These are phyloP conservation scores for Platalea minor DNA, from an alignment of 2,797 vertebrate genomes.

Conservation along the genomic window DNA sequence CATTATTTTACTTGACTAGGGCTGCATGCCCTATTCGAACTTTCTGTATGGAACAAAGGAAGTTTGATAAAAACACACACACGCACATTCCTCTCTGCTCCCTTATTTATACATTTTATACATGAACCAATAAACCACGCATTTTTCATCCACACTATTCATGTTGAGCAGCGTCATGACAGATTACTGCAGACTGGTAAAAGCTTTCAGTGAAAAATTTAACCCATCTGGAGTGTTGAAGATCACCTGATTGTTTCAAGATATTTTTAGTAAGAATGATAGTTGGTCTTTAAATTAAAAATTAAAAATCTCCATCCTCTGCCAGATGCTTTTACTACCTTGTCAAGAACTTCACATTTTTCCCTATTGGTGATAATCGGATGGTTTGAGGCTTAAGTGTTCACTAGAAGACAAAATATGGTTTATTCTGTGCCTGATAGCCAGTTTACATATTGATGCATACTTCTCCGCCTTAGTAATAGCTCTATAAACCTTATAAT, in stretches of 20 bases:
- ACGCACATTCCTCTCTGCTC: neutral
- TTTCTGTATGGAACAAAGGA: neutral
- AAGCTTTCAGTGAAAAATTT: slow-evolving; percentile 36
- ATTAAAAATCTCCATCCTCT: neutral
- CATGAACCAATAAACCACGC: neutral
- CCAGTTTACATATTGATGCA: neutral
- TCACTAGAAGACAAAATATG: neutral
- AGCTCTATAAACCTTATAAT: neutral
- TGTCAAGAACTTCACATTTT: neutral
- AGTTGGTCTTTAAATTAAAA: slow-evolving; percentile 26
- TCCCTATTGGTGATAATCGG: neutral
- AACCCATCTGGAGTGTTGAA: neutral
- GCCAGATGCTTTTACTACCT: slow-evolving; percentile 22
- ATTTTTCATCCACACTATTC: slow-evolving; percentile 14
- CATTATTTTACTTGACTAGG: neutral
- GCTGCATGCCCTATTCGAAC: neutral
- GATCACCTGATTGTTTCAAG: slow-evolving; percentile 20
- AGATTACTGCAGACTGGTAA: slow-evolving; percentile 28
- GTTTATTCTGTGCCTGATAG: neutral
- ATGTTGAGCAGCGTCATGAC: slow-evolving; percentile 6
- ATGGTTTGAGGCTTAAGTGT: neutral
- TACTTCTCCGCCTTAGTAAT: neutral
- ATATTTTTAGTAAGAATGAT: slow-evolving; percentile 48
- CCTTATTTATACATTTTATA: slow-evolving; percentile 36
- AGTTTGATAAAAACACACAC: neutral